A percentile compares a stretch with the other conserved stretches of the same genome.
Evolutionary conservation across 2,113 vertebrate species (phyloP).

Genomic region (Nesogale talazaci): DNA sequence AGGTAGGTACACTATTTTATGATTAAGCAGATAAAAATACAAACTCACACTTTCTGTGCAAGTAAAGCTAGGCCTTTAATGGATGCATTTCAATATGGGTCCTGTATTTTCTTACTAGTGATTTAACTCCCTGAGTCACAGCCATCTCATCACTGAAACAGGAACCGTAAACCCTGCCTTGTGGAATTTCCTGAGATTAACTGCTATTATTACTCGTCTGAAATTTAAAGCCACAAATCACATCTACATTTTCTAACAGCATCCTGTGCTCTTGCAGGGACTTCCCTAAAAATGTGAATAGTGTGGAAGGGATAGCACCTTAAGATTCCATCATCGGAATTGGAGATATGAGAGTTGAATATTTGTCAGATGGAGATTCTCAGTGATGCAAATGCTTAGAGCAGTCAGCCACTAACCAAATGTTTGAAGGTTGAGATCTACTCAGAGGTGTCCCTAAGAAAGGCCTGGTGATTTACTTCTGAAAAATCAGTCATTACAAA

Average conservation of each 20-base stretch:
- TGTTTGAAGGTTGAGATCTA: not conserved
- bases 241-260: conserved; percentile 9
- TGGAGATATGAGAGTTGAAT: not conserved
- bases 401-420: not conserved
- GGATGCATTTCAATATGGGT: not conserved
- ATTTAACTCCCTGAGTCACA: not conserved
- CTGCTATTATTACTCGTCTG: not conserved
- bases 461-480: not conserved
- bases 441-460: not conserved
- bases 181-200: not conserved
- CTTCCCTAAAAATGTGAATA: not conserved
- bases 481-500: not conserved
- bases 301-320: not conserved
- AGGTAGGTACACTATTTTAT: not conserved
- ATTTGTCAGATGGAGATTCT: not conserved
- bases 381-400: not conserved
- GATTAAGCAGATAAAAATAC: not conserved
- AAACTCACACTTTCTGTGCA: not conserved
- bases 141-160: conserved; percentile 1
- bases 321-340: not conserved
- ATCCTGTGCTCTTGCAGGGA: not conserved
- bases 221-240: conserved; percentile 20
- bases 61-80: not conserved
- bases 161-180: not conserved
- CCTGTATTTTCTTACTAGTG: not conserved